Evolutionary conservation across 2,797 vertebrate species (phyloP).

Genomic region (Pteropus rufus): DNA sequence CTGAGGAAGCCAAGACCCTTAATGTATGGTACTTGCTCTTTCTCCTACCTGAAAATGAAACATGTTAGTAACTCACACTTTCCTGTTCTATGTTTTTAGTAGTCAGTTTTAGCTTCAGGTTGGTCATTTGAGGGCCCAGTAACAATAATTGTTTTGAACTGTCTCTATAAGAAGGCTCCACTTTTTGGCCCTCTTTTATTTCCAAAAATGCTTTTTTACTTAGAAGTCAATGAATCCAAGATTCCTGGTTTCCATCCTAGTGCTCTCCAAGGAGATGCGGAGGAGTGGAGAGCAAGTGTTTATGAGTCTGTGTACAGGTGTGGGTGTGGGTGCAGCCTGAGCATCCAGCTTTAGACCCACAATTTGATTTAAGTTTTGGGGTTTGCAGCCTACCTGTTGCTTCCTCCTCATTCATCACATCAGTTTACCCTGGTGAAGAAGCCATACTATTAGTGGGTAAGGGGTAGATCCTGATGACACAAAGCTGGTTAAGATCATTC

Average conservation of each 20-base stretch:
- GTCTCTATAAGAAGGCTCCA: neutral
- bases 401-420: neutral
- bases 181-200: neutral
- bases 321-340: neutral
- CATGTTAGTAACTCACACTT: neutral
- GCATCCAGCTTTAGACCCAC: neutral
- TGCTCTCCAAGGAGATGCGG: neutral
- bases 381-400: too few species aligned
- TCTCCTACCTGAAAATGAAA: neutral
- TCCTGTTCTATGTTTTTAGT: too few species aligned
- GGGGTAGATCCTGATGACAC: neutral
- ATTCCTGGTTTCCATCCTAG: too few species aligned
- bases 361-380: neutral
- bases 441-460: neutral
- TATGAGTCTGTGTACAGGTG: neutral
- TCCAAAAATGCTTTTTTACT: neutral
- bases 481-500: neutral
- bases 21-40: fast-evolving
- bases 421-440: fast-evolving
- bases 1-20: neutral
- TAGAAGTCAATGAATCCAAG: neutral
- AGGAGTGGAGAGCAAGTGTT: neutral
- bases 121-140: too few species aligned
- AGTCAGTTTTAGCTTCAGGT: too few species aligned
- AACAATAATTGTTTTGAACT: neutral